Conservation (phyloP, 1,140 invertebrate genomes). For the Vanessa atalanta region DNA sequence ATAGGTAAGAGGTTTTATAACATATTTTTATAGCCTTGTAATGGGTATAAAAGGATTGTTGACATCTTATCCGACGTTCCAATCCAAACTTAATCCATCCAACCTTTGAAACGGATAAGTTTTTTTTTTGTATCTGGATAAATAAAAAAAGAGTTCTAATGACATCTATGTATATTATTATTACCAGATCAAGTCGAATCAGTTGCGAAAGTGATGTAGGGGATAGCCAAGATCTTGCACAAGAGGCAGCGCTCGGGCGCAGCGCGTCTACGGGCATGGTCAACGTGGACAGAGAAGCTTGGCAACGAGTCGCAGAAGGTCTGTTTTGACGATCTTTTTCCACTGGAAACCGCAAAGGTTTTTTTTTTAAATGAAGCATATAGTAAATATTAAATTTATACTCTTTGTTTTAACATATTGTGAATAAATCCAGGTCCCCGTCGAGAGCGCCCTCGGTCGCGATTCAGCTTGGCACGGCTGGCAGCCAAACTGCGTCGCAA, state of each 20-base stretch:
- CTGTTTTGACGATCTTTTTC: neutral
- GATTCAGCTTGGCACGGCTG: constrained; percentile 83
- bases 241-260: constrained; percentile 79
- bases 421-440: constrained; percentile 45
- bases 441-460: constrained; percentile 57
- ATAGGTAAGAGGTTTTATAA: constrained; percentile 52
- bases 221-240: constrained; percentile 60
- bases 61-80: too few relatives aligned
- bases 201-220: constrained; percentile 82
- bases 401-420: neutral
- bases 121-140: too few relatives aligned
- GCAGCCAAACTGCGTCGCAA: constrained; percentile 82
- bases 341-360: too few relatives aligned
- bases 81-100: too few relatives aligned
- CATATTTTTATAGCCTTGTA: too few relatives aligned
- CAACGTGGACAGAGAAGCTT: constrained; percentile 82
- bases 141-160: too few relatives aligned
- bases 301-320: constrained; percentile 77
- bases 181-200: constrained; percentile 79
- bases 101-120: too few relatives aligned
- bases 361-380: too few relatives aligned
- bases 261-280: constrained; percentile 88
- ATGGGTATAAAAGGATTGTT: too few relatives aligned
- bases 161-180: neutral
- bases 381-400: neutral